phyloP scores from a whole-genome alignment of 2,797 vertebrate genomes.

The Cichlasoma orientale region DNA sequence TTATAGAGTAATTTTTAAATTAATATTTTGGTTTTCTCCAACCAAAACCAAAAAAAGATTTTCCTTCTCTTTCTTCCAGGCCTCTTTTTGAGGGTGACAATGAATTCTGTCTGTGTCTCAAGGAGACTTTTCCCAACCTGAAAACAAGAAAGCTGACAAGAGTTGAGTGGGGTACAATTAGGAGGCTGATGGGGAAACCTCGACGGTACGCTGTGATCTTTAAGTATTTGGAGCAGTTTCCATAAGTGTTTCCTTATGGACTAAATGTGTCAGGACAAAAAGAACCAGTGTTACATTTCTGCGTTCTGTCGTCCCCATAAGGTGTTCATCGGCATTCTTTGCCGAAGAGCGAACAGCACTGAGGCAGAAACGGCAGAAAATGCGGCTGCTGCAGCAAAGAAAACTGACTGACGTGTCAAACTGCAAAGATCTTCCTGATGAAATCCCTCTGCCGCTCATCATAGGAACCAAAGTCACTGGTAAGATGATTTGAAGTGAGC shows the following conservation, averaged over 20 bases:
- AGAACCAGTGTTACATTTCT: not conserved
- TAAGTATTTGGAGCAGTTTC: not conserved
- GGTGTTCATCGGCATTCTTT: constrained; percentile 99
- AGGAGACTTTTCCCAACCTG: constrained; percentile 96
- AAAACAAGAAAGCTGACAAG: constrained; percentile 96
- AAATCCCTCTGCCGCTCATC: constrained; percentile 95
- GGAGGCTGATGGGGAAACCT: constrained; percentile 97
- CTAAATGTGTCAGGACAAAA: not conserved
- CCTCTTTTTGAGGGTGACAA: constrained; percentile 99
- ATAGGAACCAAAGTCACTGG: constrained; percentile 98
- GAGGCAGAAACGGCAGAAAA: constrained; percentile 96
- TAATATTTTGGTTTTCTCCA: not conserved
- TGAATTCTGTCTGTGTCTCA: constrained; percentile 98
- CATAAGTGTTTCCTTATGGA: not conserved
- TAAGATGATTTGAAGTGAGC: constrained; percentile 28
- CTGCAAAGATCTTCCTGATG: constrained; percentile 98
- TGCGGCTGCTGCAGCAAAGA: constrained; percentile 93
- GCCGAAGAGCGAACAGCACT: constrained; percentile 93
- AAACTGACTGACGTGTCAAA: constrained; percentile 94
- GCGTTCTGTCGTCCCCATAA: constrained; percentile 53
- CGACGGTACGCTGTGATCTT: constrained; percentile 83
- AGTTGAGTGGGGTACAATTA: constrained; percentile 98
- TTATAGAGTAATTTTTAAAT: too few relatives aligned
- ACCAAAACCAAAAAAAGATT: not conserved
- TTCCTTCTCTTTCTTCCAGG: constrained; percentile 74